Conservation (phyloP, 2,888 invertebrate genomes). For the Eupithecia dodoneata region DNA sequence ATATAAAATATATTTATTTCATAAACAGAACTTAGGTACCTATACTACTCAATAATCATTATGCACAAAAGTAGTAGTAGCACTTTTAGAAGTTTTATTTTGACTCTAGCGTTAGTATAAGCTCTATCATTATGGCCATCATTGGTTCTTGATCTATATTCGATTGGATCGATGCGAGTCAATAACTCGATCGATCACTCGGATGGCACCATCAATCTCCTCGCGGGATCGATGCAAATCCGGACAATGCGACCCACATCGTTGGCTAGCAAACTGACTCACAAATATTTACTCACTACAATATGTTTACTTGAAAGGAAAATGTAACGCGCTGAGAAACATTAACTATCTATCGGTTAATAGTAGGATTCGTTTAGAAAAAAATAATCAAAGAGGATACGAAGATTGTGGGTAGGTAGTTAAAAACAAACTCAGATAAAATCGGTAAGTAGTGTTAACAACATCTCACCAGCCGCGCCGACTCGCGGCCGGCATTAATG, state of each 20-base stretch:
- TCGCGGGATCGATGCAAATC: constrained; percentile 43
- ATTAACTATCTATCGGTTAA: background rate
- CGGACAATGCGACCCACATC: constrained; percentile 35
- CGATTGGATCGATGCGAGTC: constrained; percentile 39
- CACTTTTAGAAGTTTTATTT: background rate
- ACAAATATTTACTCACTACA: background rate
- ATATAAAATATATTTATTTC: too few species aligned
- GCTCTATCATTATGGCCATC: background rate
- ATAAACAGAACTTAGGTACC: too few species aligned
- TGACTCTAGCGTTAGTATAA: background rate
- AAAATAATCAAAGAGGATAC: constrained; percentile 11
- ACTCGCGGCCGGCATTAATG: background rate
- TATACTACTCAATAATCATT: too few species aligned
- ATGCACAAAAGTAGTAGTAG: too few species aligned
- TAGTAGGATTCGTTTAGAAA: background rate
- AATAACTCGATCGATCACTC: constrained; percentile 46
- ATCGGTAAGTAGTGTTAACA: constrained; percentile 17
- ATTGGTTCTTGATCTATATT: constrained; percentile 21
- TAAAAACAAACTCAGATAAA: constrained; percentile 24
- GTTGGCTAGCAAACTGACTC: constrained; percentile 15
- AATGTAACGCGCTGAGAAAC: background rate
- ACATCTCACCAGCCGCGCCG: constrained; percentile 3
- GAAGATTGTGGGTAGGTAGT: background rate
- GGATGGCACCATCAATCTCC: constrained; percentile 45
- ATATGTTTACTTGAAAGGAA: constrained; percentile 7